phyloP scores from a whole-genome alignment of 2,797 vertebrate species.

The Echiichthys vipera region DNA sequence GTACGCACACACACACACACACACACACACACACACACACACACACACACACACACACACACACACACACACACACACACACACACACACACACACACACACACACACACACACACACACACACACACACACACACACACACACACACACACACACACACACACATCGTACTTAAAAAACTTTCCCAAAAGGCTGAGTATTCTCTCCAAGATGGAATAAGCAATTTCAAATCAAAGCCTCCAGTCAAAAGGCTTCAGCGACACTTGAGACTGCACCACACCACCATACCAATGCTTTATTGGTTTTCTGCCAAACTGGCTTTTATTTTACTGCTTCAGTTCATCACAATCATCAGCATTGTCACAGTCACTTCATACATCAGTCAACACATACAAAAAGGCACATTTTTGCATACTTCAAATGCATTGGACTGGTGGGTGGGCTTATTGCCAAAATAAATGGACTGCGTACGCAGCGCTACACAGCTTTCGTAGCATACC shows the following conservation, averaged over 20 bases:
- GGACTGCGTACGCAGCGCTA: too few species aligned
- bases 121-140: too few species aligned
- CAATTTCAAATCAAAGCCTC: slow-evolving; percentile 9
- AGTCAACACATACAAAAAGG: not conserved
- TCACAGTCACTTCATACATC: not conserved
- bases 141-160: too few species aligned
- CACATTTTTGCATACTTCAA: not conserved
- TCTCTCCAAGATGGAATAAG: slow-evolving; percentile 11
- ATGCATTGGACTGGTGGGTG: not conserved
- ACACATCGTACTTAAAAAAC: not conserved
- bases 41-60: too few species aligned
- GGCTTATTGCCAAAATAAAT: too few species aligned
- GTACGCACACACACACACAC: too few species aligned
- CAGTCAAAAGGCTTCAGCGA: slow-evolving; percentile 8
- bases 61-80: too few species aligned
- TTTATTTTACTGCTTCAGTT: not conserved
- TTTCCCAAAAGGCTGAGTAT: not conserved
- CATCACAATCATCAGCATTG: not conserved
- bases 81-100: too few species aligned
- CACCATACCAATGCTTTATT: not conserved
- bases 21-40: too few species aligned
- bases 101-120: too few species aligned
- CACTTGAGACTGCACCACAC: not conserved
- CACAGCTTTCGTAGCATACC: too few species aligned
- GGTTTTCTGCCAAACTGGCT: not conserved